phyloP scores from a whole-genome alignment of 64 coral and sea anemone genomes.

The Dendronephthya gigantea region DNA sequence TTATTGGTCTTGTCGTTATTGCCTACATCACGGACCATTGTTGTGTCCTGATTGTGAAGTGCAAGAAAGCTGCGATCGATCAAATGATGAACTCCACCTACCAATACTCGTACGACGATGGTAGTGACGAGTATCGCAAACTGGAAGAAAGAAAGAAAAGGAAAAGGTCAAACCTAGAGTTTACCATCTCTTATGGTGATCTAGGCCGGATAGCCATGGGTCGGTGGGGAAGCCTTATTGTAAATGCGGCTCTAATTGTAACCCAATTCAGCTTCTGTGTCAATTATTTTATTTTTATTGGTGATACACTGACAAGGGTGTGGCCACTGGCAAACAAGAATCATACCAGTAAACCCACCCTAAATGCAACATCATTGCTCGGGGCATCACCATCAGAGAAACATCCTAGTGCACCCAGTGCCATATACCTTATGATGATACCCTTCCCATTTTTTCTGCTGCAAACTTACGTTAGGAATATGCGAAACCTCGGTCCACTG shows the following conservation, averaged over 20 bases:
- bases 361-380: neutral
- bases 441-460: constrained; percentile 57
- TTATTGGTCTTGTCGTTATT: constrained; percentile 54
- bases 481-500: constrained; percentile 69
- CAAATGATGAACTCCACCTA: constrained; percentile 62
- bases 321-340: constrained; percentile 40
- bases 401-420: constrained; percentile 24
- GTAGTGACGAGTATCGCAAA: constrained; percentile 45
- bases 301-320: constrained; percentile 77
- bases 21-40: constrained; percentile 79
- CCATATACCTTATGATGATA: constrained; percentile 49
- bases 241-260: constrained; percentile 63
- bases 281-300: constrained; percentile 97
- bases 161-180: constrained; percentile 42
- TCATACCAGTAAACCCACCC: neutral
- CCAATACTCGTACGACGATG: constrained; percentile 26
- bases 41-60: constrained; percentile 83
- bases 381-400: neutral
- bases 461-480: constrained; percentile 72
- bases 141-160: constrained; percentile 59
- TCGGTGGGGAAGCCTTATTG: constrained; percentile 74
- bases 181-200: constrained; percentile 80
- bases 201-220: constrained; percentile 77
- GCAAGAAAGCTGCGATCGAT: constrained; percentile 75
- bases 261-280: constrained; percentile 91